Percentiles rank a stretch among this genome's conserved stretches.
phyloP scores from a whole-genome alignment of 2,797 vertebrate species.

The Euphonia xanthogaster region DNA sequence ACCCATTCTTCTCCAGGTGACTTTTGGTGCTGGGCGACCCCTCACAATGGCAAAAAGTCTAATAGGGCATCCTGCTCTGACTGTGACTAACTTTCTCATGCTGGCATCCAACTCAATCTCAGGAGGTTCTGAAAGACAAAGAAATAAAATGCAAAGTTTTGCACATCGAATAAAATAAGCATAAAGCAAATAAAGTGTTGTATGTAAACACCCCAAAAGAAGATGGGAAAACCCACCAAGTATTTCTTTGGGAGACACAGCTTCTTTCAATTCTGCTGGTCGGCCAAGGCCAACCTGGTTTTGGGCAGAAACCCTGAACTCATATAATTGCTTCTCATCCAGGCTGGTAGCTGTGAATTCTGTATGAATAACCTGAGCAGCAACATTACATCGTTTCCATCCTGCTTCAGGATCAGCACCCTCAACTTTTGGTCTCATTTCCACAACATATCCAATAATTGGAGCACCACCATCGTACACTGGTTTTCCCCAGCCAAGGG shows the following conservation, averaged over 20 bases:
- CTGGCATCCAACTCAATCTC: conserved; percentile 93
- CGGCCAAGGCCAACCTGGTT: conserved; percentile 96
- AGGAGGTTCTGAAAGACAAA: conserved; percentile 85
- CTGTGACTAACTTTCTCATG: conserved; percentile 89
- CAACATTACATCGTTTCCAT: conserved; percentile 96
- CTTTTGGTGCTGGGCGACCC: conserved; percentile 90
- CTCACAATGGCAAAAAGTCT: conserved; percentile 93
- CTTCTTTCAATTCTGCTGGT: conserved; percentile 89
- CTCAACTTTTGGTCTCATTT: conserved; percentile 85
- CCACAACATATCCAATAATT: conserved; percentile 94
- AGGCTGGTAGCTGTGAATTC: conserved; percentile 91
- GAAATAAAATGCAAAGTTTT: neutral
- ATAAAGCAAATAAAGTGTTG: neutral
- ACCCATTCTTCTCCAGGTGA: conserved; percentile 95
- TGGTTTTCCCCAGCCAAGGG: conserved; percentile 92
- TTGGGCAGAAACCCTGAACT: conserved; percentile 96
- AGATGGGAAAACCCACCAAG: conserved; percentile 80
- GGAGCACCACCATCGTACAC: conserved; percentile 93
- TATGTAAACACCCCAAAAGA: neutral
- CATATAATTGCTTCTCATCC: conserved; percentile 88
- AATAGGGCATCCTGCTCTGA: conserved; percentile 96
- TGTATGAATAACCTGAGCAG: conserved; percentile 89
- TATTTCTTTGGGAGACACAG: conserved; percentile 92
- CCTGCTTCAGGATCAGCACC: conserved; percentile 88
- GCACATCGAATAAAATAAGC: neutral